Percentiles rank a stretch among this genome's conserved stretches.
phyloP scores from a whole-genome alignment of 2,797 vertebrate genomes.

The Catostomus latipinnis region DNA sequence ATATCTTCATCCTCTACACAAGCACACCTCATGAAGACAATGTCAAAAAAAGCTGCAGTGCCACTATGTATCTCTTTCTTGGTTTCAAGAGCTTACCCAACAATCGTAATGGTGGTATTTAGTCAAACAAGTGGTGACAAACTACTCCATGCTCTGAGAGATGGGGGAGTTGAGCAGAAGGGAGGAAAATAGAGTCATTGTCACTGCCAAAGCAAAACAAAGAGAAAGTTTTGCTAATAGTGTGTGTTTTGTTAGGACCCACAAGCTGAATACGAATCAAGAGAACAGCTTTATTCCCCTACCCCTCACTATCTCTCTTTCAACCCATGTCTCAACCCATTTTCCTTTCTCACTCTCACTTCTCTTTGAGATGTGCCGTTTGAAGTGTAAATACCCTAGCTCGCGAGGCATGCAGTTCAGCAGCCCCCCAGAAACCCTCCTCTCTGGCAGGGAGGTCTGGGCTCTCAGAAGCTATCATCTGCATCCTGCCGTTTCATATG shows the following conservation, averaged over 20 bases:
- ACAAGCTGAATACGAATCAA: conserved; percentile 23
- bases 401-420: conserved; percentile 27
- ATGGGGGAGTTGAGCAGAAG: conserved; percentile 21
- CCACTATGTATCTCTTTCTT: neutral
- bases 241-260: conserved; percentile 54
- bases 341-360: conserved; percentile 9
- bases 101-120: conserved; percentile 49
- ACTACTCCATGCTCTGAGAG: conserved; percentile 43
- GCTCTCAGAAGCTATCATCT: conserved; percentile 60
- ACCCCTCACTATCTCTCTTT: conserved; percentile 4
- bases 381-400: conserved; percentile 61
- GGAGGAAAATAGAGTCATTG: conserved; percentile 24
- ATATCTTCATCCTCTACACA: no score
- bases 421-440: conserved; percentile 15
- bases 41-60: neutral
- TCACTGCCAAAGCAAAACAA: conserved; percentile 51
- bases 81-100: conserved; percentile 14
- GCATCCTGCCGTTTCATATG: conserved; percentile 71
- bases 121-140: conserved; percentile 51
- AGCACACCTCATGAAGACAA: neutral
- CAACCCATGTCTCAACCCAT: neutral
- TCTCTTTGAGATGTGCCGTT: conserved; percentile 45
- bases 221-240: conserved; percentile 48
- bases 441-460: conserved; percentile 49
- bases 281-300: conserved; percentile 40